phyloP scores from a whole-genome alignment of 2,797 vertebrate genomes.

The Siniperca obscura region DNA sequence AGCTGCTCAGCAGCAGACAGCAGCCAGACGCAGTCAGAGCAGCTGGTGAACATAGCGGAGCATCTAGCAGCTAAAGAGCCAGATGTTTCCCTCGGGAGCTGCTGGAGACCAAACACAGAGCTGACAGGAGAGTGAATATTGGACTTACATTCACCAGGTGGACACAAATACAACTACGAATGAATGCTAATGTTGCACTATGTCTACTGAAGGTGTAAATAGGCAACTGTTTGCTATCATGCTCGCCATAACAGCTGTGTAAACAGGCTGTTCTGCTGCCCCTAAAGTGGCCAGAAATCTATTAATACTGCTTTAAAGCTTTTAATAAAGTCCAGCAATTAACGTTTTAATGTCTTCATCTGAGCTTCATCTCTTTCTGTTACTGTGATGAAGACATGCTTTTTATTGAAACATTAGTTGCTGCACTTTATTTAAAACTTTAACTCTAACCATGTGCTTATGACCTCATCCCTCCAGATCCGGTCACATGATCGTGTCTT shows the following conservation, averaged over 20 bases:
- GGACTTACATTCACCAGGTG: too few species aligned
- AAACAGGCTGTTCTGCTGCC: background rate
- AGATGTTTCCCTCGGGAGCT: too few species aligned
- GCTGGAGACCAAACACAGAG: too few species aligned
- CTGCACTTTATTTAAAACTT: too few species aligned
- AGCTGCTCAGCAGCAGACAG: background rate
- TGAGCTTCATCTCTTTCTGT: background rate
- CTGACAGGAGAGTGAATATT: too few species aligned
- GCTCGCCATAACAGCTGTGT: background rate
- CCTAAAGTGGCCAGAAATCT: background rate
- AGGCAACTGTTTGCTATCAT: background rate
- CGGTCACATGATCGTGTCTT: background rate
- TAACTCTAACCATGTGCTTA: background rate
- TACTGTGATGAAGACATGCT: background rate
- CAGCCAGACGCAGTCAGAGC: background rate
- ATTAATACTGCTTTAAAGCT: background rate
- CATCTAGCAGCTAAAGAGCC: too few species aligned
- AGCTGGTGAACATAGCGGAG: too few species aligned
- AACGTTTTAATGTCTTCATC: background rate
- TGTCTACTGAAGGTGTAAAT: background rate
- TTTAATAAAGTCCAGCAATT: background rate
- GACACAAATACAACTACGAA: background rate
- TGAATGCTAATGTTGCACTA: background rate
- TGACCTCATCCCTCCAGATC: background rate
- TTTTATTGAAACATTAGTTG: too few species aligned